phyloP scores from a whole-genome alignment of 92 coral and sea anemone genomes.

The Phenganax stokvisi region DNA sequence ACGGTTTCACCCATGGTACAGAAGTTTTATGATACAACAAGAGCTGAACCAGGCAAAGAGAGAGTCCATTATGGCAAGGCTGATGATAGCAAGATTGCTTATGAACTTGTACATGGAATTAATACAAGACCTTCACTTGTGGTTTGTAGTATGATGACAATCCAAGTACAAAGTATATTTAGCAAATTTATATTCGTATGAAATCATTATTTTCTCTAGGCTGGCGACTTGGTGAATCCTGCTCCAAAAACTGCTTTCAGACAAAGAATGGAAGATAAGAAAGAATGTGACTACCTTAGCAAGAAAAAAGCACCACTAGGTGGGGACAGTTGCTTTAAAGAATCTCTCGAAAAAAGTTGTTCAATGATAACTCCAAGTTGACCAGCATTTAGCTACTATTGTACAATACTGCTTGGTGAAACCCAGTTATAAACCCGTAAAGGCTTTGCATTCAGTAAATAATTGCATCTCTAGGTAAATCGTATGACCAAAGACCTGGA shows the following conservation, averaged over 20 bases:
- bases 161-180: not conserved
- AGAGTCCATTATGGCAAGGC: constrained; percentile 95
- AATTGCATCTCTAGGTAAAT: constrained; percentile 42
- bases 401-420: no score
- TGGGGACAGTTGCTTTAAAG: constrained; percentile 2
- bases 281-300: constrained; percentile 74
- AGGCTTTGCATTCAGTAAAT: no score
- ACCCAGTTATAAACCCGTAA: no score
- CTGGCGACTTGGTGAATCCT: constrained; percentile 92
- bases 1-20: constrained; percentile 59
- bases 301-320: constrained; percentile 82
- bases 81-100: constrained; percentile 78
- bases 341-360: not conserved
- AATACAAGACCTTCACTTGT: constrained; percentile 87
- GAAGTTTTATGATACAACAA: constrained; percentile 74
- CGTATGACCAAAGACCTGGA: constrained; percentile 76
- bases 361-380: not conserved
- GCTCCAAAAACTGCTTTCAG: constrained; percentile 66
- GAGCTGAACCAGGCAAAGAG: constrained; percentile 64
- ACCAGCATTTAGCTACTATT: no score
- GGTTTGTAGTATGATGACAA: constrained; percentile 45
- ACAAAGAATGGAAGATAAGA: constrained; percentile 79
- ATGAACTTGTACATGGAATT: constrained; percentile 71
- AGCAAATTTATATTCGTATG: not conserved
- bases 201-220: constrained; percentile 44